Evolutionary conservation across 2,888 invertebrate species (phyloP), one percentile per base, ranked within the genome.

Genomic region (Hofmannophila pseudospretella): DNA sequence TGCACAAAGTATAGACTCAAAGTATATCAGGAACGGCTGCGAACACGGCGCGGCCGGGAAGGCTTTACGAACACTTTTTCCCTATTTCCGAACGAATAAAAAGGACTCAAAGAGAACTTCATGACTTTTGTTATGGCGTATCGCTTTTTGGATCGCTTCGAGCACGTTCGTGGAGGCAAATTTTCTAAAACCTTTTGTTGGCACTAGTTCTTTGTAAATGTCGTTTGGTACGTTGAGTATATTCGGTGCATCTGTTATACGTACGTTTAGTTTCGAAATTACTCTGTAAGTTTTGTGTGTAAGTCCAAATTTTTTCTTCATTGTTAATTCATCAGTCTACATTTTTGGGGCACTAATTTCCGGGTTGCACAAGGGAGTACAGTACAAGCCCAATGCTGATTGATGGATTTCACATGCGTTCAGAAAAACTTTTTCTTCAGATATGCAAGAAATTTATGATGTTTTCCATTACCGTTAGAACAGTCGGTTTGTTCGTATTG

Each of bases 51-150:
- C 61, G 67, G 72, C 74, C 70, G 11, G 19, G 40, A 40, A 40
- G 73, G 74, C 73, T 75, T 76, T 79, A 62, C 68, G 76, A 77
- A 79, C 77, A 77, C 77, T 80, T 75, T 77, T 76, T 73, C 74
- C 76, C 73, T 73, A 75, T 82, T 81, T 71, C 73, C 67, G 69
- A 70, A 73, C 67, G 73, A 78, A 78, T 79, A 81, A 82, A 82
- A 79, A 74, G 72, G 64, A 72, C 63, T 69, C 69, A 66, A 72
- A 76, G 67, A 63, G 73, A 58, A 71, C 77, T 79, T 72, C 76
- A 78, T 78, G 82, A 80, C 81, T 82, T 80, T 77, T 78, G 76
- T 76, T 75, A 77, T 65, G 69, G 55, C 64, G 63, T 70, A 75
- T 68, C 67, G 65, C 63, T 64, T 66, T 72, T 58, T 59, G 56